Evolutionary conservation across 2,797 vertebrate species (phyloP), one percentile per base, ranked within the genome.

Genomic region (Spondyliosoma cantharus): DNA sequence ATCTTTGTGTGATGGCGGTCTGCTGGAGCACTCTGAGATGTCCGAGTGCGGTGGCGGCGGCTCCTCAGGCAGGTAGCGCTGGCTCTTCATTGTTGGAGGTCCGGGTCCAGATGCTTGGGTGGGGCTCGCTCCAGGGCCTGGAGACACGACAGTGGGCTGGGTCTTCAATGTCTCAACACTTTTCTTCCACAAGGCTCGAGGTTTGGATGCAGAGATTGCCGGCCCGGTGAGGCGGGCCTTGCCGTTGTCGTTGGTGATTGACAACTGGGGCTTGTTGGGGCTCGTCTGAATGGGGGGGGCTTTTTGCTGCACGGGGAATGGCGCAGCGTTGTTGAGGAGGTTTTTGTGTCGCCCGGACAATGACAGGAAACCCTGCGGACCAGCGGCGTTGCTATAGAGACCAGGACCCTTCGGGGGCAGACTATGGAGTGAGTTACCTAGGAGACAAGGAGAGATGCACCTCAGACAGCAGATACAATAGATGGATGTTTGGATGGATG

Each of bases 111-210:
- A 89, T 0, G 94, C 58, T 0, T 86, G 92, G 0, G 95, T 81
- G 50, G 96, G 94, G 80, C 95, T 93, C 0, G 94, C 82, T 7
- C 78, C 61, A 0, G 76, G 93, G 92, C 11, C 91, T 57, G 22
- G 95, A 43, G 64, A 86, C 84, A 60, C 84, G 0, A 95, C 93
- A 3, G 94, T 86, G 6, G 96, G 93, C 77, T 94, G 71, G 90
- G 94, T 79, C 92, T 97, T 97, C 50, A 99, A 82, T 0, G 98
- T 98, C 72, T 99, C 98, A 25, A 99, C 95, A 0, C 97, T 98
- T 77, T 99, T 99, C 91, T 94, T 98, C 98, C 98, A 99, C 71
- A 99, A 95, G 60, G 97, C 96, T 54, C 98, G 94, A 0, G 98
- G 96, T 58, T 97, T 96, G 5, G 97, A 97, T 6, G 95, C 96